Percentiles rank a stretch among this genome's conserved stretches.
These are phyloP conservation scores for Pyralis farinalis DNA, from an alignment of 2,888 invertebrate genomes.

Conservation along the genomic window DNA sequence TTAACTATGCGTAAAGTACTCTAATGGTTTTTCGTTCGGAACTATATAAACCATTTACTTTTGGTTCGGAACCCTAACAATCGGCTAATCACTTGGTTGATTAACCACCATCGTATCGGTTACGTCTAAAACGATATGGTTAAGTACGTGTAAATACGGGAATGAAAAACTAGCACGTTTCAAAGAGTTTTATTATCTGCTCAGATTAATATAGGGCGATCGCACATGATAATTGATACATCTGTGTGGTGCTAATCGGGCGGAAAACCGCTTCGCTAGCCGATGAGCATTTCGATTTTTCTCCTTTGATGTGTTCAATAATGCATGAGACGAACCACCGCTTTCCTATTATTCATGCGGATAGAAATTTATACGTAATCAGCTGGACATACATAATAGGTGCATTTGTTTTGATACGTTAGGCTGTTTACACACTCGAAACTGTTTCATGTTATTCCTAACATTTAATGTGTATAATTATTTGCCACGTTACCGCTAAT, in stretches of 20 bases:
- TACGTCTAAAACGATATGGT: no score
- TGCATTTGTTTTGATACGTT: background rate
- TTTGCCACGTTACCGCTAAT: no score
- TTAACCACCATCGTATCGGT: no score
- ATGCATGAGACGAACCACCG: slow-evolving; percentile 66
- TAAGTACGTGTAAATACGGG: no score
- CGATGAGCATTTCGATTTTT: slow-evolving; percentile 78
- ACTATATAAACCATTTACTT: no score
- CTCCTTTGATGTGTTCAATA: slow-evolving; percentile 81
- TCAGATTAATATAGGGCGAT: slow-evolving; percentile 21
- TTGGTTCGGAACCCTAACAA: no score
- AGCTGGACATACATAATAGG: slow-evolving; percentile 9
- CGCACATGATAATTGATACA: slow-evolving; percentile 67
- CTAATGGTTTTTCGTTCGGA: no score
- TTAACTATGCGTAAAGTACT: no score
- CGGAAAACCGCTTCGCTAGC: slow-evolving; percentile 73
- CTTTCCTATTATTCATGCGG: slow-evolving; percentile 21
- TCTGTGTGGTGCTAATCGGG: slow-evolving; percentile 64
- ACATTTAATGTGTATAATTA: no score
- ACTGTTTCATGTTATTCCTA: no score
- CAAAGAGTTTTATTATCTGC: background rate
- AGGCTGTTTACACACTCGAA: no score
- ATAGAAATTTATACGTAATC: slow-evolving; percentile 25
- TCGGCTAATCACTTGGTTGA: no score
- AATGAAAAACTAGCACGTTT: background rate